Percentiles rank a stretch among this genome's conserved stretches.
Conservation (phyloP, 1,140 invertebrate genomes). For the Macrosteles quadrilineatus region DNA sequence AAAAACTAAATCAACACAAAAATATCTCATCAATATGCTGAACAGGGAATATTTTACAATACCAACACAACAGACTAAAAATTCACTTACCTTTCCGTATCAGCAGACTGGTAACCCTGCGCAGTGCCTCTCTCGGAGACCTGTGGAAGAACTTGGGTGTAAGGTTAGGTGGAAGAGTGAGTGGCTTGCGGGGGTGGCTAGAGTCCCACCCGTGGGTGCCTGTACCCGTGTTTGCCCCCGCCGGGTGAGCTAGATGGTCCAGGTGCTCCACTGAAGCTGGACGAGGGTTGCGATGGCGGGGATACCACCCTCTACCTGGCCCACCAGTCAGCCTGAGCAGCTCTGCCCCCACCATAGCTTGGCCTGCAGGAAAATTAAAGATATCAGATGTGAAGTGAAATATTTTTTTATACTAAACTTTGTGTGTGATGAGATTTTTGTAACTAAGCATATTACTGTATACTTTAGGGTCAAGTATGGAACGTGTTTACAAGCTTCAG, state of each 20-base stretch:
- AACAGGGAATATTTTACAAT: no score
- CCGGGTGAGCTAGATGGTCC: conserved; percentile 60
- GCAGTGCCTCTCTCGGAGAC: conserved; percentile 77
- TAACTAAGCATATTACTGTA: no score
- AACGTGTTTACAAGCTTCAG: no score
- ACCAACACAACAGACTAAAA: no score
- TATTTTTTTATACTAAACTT: no score
- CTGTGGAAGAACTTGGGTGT: conserved; percentile 84
- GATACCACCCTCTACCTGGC: conserved; percentile 81
- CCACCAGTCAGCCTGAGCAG: conserved; percentile 73
- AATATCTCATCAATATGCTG: no score
- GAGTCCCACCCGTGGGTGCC: conserved; percentile 54
- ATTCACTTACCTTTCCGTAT: conserved; percentile 73
- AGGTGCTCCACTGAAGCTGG: conserved; percentile 82
- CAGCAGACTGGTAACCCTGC: conserved; percentile 82
- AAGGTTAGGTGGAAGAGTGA: conserved; percentile 80
- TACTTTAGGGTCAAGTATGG: no score
- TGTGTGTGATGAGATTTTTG: no score
- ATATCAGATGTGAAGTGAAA: conserved; percentile 46
- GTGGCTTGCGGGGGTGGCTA: conserved; percentile 63
- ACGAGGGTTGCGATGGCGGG: conserved; percentile 65
- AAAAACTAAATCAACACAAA: no score
- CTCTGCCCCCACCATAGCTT: conserved; percentile 72
- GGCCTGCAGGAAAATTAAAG: conserved; percentile 47
- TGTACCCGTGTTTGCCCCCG: conserved; percentile 51